These are phyloP conservation scores for Sula dactylatra DNA, from an alignment of 2,113 vertebrate species.

Conservation along the genomic window DNA sequence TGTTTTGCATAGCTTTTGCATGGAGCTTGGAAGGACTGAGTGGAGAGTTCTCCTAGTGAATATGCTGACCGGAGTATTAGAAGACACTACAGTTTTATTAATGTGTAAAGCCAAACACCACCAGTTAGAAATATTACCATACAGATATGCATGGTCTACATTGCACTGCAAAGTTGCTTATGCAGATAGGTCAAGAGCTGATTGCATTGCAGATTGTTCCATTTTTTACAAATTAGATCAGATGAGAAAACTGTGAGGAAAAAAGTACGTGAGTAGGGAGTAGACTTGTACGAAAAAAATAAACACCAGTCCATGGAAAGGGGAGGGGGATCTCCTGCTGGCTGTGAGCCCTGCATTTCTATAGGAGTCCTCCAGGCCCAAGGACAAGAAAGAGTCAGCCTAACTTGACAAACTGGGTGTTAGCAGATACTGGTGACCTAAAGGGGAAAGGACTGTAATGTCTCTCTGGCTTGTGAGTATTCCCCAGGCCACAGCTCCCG, in stretches of 20 bases:
- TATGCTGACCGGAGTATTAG: not conserved
- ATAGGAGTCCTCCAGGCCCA: not conserved
- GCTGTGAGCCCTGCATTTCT: not conserved
- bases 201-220: not conserved
- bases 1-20: not conserved
- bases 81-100: not conserved
- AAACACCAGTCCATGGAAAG: not conserved
- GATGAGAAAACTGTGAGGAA: slow-evolving; percentile 24
- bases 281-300: slow-evolving; percentile 6
- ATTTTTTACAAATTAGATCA: slow-evolving; percentile 18
- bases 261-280: not conserved
- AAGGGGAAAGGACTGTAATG: slow-evolving; percentile 3
- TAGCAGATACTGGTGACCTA: slow-evolving; percentile 17
- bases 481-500: slow-evolving; percentile 5
- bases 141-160: not conserved
- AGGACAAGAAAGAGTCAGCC: slow-evolving; percentile 40
- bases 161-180: not conserved
- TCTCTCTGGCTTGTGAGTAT: slow-evolving; percentile 7
- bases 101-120: not conserved
- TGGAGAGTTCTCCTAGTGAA: not conserved
- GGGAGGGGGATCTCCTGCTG: slow-evolving; percentile 4
- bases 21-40: not conserved
- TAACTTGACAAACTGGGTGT: slow-evolving; percentile 46
- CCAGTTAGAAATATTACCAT: not conserved
- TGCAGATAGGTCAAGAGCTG: not conserved